phyloP scores from a whole-genome alignment of 2,888 invertebrate genomes.

The Drosophila tanythrix region DNA sequence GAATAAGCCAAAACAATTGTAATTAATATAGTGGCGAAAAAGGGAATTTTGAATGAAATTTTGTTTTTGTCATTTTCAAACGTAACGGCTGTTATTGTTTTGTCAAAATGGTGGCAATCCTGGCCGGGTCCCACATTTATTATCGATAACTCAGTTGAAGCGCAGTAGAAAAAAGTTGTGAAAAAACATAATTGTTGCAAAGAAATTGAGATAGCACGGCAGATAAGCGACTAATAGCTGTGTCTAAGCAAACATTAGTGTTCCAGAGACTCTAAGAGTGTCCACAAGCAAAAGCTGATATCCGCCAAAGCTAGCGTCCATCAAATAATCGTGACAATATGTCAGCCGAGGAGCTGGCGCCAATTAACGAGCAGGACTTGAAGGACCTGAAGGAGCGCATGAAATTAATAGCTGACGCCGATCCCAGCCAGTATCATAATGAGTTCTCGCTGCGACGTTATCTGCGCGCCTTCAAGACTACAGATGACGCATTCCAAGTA shows the following conservation, averaged over 20 bases:
- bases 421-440: conserved; percentile 90
- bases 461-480: conserved; percentile 90
- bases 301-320: not conserved
- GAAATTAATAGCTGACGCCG: conserved; percentile 90
- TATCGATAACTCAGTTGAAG: conserved; percentile 54
- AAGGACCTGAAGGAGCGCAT: conserved; percentile 89
- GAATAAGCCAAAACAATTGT: not conserved
- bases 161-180: conserved; percentile 55
- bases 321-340: conserved; percentile 71
- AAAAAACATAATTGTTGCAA: conserved; percentile 40
- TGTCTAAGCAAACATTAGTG: not conserved
- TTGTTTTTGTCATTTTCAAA: conserved; percentile 24
- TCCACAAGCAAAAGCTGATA: not conserved
- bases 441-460: conserved; percentile 90
- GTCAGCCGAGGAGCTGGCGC: conserved; percentile 83
- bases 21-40: not conserved
- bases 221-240: conserved; percentile 14
- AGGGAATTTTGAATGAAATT: not conserved
- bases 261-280: not conserved
- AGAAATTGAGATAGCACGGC: conserved; percentile 17
- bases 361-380: conserved; percentile 88
- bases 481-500: conserved; percentile 91
- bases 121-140: conserved; percentile 1
- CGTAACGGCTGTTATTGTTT: conserved; percentile 22
- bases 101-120: conserved; percentile 19